These are phyloP conservation scores for Atherinosoma microstoma DNA, from an alignment of 2,797 vertebrate species.

Conservation along the genomic window DNA sequence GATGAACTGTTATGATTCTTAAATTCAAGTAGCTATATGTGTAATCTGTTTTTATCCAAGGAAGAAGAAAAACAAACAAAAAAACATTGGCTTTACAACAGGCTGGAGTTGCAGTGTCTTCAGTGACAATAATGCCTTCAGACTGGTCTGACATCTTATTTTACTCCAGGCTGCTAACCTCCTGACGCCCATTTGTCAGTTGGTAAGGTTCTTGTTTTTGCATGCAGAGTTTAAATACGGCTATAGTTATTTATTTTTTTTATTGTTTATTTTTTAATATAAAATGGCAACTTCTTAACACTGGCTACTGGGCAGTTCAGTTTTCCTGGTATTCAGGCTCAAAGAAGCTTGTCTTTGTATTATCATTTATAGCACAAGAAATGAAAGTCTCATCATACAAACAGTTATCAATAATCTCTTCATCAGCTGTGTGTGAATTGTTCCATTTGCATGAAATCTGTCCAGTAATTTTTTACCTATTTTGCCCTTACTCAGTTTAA, in stretches of 20 bases:
- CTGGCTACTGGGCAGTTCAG: not conserved
- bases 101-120: not conserved
- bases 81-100: not conserved
- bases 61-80: not conserved
- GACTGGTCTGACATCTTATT: not conserved
- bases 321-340: no score
- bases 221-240: not conserved
- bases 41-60: not conserved
- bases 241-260: not conserved
- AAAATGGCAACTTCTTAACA: not conserved
- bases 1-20: not conserved
- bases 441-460: no score
- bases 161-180: not conserved
- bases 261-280: no score
- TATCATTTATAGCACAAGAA: not conserved
- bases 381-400: not conserved
- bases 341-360: no score
- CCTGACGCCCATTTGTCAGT: not conserved
- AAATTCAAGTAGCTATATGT: not conserved
- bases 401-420: no score
- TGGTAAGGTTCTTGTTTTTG: not conserved
- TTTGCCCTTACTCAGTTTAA: no score
- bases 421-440: no score
- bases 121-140: not conserved
- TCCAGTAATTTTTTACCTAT: no score